phyloP scores from a whole-genome alignment of 2,888 invertebrate species.

The Lumbricus terrestris region DNA sequence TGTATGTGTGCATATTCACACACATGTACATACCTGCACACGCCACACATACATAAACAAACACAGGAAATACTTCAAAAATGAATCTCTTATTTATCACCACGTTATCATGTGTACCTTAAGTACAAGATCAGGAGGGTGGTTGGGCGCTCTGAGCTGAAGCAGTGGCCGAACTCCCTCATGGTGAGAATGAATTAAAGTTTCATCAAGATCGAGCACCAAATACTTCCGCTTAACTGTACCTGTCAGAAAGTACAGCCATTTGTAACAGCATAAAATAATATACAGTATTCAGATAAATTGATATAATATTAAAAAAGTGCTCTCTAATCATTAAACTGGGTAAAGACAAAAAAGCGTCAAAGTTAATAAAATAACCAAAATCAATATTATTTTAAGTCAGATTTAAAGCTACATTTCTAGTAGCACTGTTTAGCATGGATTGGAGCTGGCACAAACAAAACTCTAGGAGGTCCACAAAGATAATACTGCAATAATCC shows the following conservation, averaged over 20 bases:
- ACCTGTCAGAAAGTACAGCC: conserved; percentile 63
- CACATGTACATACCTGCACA: background rate
- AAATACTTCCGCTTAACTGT: conserved; percentile 93
- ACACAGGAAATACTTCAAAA: background rate
- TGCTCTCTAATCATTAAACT: background rate
- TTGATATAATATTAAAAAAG: background rate
- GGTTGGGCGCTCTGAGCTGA: conserved; percentile 92
- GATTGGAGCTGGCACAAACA: no score
- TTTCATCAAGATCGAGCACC: conserved; percentile 96
- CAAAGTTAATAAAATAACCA: background rate
- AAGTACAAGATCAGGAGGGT: conserved; percentile 95
- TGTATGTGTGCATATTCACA: no score
- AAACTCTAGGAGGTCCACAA: no score
- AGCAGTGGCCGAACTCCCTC: conserved; percentile 81
- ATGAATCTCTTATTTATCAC: background rate
- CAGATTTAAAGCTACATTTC: background rate
- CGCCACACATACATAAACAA: background rate
- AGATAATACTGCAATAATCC: no score
- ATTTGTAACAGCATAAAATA: background rate
- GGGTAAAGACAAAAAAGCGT: background rate
- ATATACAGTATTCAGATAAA: background rate
- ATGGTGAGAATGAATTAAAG: conserved; percentile 97
- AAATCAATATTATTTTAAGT: background rate
- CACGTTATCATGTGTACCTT: no score
- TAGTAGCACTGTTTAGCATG: no score